Evolutionary conservation across 1,140 invertebrate species (phyloP).

Genomic region (Plectus sambesii): DNA sequence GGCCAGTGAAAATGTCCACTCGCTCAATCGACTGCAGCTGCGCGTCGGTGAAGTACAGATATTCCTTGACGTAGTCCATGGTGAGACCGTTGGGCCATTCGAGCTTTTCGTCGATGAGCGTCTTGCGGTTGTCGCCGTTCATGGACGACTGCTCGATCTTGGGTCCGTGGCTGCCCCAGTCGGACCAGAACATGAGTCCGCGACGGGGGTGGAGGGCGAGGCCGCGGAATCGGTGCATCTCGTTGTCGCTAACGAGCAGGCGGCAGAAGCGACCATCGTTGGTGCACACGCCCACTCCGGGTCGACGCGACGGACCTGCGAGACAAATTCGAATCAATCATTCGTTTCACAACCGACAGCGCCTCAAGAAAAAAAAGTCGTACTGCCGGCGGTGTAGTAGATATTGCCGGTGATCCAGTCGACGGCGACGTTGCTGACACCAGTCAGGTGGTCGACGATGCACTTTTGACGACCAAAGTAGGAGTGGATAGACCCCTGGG

Average conservation of each 20-base stretch:
- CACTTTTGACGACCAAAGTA: too few species aligned
- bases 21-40: conserved; percentile 95
- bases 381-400: conserved; percentile 91
- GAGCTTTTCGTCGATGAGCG: conserved; percentile 85
- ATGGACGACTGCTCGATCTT: conserved; percentile 84
- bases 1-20: conserved; percentile 76
- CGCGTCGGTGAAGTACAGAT: conserved; percentile 89
- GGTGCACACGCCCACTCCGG: conserved; percentile 78
- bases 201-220: conserved; percentile 89
- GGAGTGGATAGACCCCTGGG: too few species aligned
- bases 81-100: conserved; percentile 93
- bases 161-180: conserved; percentile 93
- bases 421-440: conserved; percentile 72
- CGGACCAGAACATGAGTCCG: conserved; percentile 75
- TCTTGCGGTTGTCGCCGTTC: conserved; percentile 70
- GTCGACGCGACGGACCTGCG: too few species aligned
- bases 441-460: too few species aligned
- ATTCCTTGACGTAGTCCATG: conserved; percentile 76
- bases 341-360: too few species aligned
- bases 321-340: too few species aligned
- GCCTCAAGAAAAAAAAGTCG: too few species aligned
- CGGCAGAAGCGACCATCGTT: conserved; percentile 71
- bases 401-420: conserved; percentile 89
- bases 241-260: conserved; percentile 72
- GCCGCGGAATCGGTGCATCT: conserved; percentile 77